Base-by-base conservation (phyloP, 2,888 invertebrate genomes). In the Zygothrica quintamaculata region DNA sequence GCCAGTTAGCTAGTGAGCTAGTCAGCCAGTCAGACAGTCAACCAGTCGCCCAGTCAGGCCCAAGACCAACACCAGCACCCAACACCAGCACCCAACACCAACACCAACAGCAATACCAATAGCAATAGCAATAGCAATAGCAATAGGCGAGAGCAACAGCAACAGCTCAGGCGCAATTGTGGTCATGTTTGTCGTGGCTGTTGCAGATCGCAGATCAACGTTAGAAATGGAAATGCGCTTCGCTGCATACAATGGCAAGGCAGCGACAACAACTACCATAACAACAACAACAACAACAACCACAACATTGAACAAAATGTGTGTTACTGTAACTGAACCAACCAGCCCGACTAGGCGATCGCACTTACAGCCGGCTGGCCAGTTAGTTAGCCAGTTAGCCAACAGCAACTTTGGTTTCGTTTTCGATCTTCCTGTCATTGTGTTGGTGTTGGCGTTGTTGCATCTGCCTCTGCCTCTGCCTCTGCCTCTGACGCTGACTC, bases 241-340 rank as follows among this genome's bases (percentile, higher is more conserved):
- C 85, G 76, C 62, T 87, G 88, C 87, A 85, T 86, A 84, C 85
- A 82, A 79, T 82, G 79, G 74, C 66, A 57, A 40, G 44, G 66
- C 55, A 53, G 18, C 46, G 47, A 34, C 44, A 36, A 13, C 37
- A 33, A 34, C 56, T 51, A 25, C 53, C 37, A 1, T 56, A 55
- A 36, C 61, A 51, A 34, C 64, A 36, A 29, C 69, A 59, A 16
- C 66, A 48, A 7, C 71, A 58, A 11, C 33, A 65, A 11, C 53
- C 36, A 15, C 59, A 58, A 12, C 58, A 33, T 25, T 33, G 59
- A 51, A 64, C 62, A 68, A 77, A 81, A 89, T 89, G 88, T 89
- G 87, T 89, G 89, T 89, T 89, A 89, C 89, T 89, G 87, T 89
- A 89, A 88, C 89, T 88, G 80, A 70, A 66, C 77, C 70, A 84